phyloP scores from a whole-genome alignment of 2,888 invertebrate species.

The Leucophenga maculata region DNA sequence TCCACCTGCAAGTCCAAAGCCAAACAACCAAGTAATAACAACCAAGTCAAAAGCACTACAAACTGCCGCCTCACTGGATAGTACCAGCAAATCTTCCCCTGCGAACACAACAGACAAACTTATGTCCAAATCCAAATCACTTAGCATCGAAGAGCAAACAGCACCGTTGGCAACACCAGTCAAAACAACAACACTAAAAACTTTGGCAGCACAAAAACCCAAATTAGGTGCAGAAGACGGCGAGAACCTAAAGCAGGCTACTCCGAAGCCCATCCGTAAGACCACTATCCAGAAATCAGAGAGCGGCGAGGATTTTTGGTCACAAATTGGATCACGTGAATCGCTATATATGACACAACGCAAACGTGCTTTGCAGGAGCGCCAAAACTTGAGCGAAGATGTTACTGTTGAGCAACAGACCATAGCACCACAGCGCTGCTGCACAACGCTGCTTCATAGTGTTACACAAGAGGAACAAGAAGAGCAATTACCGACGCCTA shows the following conservation, averaged over 20 bases:
- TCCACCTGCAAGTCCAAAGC: neutral
- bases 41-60: slow-evolving; percentile 9
- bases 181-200: neutral
- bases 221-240: slow-evolving; percentile 32
- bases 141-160: slow-evolving; percentile 22
- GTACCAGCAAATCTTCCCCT: neutral
- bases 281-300: slow-evolving; percentile 61
- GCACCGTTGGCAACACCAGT: slow-evolving; percentile 1
- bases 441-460: too few relatives aligned
- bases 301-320: slow-evolving; percentile 77
- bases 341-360: slow-evolving; percentile 77
- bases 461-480: neutral
- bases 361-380: slow-evolving; percentile 74
- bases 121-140: slow-evolving; percentile 32
- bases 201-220: slow-evolving; percentile 3
- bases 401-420: slow-evolving; percentile 43
- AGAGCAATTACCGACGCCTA: slow-evolving; percentile 41
- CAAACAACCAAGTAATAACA: neutral
- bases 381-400: slow-evolving; percentile 46
- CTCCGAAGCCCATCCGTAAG: slow-evolving; percentile 61
- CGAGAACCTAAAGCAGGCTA: slow-evolving; percentile 43
- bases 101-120: neutral
- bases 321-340: slow-evolving; percentile 78
- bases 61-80: slow-evolving; percentile 20
- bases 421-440: slow-evolving; percentile 35